Evolutionary conservation across 2,113 vertebrate genomes (phyloP).

Genomic region (Neofelis nebulosa): DNA sequence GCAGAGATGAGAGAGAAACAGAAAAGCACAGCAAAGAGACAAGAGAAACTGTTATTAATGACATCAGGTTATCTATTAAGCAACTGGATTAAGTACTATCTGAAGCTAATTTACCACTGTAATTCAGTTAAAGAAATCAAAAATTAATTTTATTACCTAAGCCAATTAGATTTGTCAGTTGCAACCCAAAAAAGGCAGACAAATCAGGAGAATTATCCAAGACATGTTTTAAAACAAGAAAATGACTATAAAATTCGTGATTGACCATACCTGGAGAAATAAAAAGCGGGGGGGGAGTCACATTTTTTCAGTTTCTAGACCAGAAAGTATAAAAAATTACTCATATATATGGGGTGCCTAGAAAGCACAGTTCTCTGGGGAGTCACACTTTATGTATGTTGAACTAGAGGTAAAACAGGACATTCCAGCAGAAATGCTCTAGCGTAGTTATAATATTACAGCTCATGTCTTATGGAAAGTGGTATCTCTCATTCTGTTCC

Average conservation of each 20-base stretch:
- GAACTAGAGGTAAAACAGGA: neutral
- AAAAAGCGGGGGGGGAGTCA: accelerated
- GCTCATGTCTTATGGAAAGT: neutral
- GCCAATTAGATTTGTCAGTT: neutral
- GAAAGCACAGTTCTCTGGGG: neutral
- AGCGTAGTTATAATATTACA: neutral
- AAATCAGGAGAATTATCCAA: neutral
- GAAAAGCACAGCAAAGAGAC: neutral
- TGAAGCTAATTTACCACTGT: neutral
- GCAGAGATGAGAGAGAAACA: neutral
- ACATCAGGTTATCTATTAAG: neutral
- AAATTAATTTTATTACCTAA: neutral
- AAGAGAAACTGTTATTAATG: neutral
- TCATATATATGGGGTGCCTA: neutral
- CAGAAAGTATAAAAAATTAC: neutral
- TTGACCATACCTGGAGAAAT: neutral
- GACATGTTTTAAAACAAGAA: neutral
- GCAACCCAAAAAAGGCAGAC: neutral
- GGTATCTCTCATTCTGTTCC: neutral
- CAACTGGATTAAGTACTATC: neutral
- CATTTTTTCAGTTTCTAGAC: neutral
- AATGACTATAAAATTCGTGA: neutral
- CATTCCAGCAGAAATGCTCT: neutral
- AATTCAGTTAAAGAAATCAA: neutral
- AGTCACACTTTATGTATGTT: neutral